Base-by-base conservation (phyloP, 1,140 invertebrate species). In the Atopsyche davidsoni region DNA sequence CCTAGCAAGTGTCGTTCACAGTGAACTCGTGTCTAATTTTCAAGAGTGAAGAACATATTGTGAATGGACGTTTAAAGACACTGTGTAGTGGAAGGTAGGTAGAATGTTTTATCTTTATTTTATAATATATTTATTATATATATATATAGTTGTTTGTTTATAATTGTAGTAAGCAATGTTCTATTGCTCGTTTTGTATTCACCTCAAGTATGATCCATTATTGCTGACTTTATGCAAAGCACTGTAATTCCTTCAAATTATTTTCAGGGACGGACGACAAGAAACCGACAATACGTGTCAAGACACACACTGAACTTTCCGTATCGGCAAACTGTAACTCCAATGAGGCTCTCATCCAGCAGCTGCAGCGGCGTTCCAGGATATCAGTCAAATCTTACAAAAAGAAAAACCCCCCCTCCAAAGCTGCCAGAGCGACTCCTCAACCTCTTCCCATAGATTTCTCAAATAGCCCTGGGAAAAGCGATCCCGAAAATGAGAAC, bases 31-130 rank as follows among this genome's bases (percentile, higher is more conserved):
- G 46, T 55, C 10, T 19, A 39, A 47, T 58, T 63, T 60, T 61
- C 53, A 54, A 55, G 55, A 60, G 57, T 54, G 54, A 67, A 68
- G 66, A 66, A 65, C 64, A 66, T 66, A 64, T 67, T 68, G 68
- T 66, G 68, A 70, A 70, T 67, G 66, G 64, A 63, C 62, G 62
- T 68, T 68, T 65, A 17, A 44, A 32, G 16, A 32, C 1, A n/a
- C n/a, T 50, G 23, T 22, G 18, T 42, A 23, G 70, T 70, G 70
- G 70, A 72, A 73, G 71, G 71, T 67, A 52, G 50, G 44, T 52
- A 52, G 44, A 7, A 7, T 28, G 7, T 50, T 32, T 44, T 46
- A 10, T 36, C 28, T n/a, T 22, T 34, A 40, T 28, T 24, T 16
- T 40, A 14, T 28, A 48, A 31, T 19, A n/a, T 42, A 46, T 36